A percentile compares a stretch with the other conserved stretches of the same genome.
These are phyloP conservation scores for Neuroscelio doddi DNA, from an alignment of 2,888 invertebrate genomes.

Conservation along the genomic window DNA sequence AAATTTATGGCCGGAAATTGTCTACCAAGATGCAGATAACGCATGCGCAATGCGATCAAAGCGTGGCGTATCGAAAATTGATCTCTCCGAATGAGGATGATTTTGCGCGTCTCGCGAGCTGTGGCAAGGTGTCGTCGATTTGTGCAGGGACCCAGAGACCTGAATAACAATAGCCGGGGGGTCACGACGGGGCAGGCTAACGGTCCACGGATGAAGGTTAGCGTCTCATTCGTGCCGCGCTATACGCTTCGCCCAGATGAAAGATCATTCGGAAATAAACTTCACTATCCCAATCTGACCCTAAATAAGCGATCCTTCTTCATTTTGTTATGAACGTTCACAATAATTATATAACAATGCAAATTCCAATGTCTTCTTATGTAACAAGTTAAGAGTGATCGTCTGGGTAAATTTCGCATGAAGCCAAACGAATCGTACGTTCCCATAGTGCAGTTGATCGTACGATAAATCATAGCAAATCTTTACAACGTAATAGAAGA, in stretches of 20 bases:
- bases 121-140: conserved; percentile 35
- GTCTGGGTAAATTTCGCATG: no score
- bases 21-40: conserved; percentile 24
- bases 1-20: conserved; percentile 31
- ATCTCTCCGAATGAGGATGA: conserved; percentile 37
- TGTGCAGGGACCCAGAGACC: conserved; percentile 69
- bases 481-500: conserved; percentile 31
- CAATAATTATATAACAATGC: no score
- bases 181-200: conserved; percentile 68
- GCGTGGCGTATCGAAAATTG: conserved; percentile 30
- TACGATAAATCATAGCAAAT: conserved; percentile 28
- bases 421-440: no score
- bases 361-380: no score
- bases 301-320: no score
- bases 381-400: no score
- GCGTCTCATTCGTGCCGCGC: conserved; percentile 36
- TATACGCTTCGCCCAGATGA: conserved; percentile 14
- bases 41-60: conserved; percentile 18
- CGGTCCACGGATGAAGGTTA: conserved; percentile 70
- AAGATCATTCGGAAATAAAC: no score
- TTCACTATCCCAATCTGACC: no score
- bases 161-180: conserved; percentile 68
- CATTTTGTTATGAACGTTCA: no score
- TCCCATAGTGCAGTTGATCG: conserved; percentile 11
- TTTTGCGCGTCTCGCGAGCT: conserved; percentile 40